phyloP scores from a whole-genome alignment of 2,113 vertebrate species.

The Calidris pygmaea region DNA sequence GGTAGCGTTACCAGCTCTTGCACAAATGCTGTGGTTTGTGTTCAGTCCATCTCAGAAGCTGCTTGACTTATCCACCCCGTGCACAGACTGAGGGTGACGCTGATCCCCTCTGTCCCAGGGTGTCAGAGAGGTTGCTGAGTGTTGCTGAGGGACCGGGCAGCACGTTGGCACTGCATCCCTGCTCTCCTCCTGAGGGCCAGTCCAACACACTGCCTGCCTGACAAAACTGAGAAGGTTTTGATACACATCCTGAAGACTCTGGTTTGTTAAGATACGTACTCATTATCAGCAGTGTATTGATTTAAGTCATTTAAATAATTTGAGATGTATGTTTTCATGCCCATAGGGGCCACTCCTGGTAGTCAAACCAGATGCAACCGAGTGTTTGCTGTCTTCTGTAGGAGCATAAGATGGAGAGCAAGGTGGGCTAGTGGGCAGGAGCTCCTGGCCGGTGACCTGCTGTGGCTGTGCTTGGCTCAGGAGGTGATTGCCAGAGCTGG shows the following conservation, averaged over 20 bases:
- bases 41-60: not conserved
- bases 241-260: not conserved
- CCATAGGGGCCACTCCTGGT: not conserved
- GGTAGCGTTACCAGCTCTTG: not conserved
- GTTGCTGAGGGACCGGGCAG: not conserved
- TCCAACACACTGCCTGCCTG: not conserved
- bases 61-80: not conserved
- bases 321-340: not conserved
- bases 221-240: not conserved
- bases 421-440: not conserved
- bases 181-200: not conserved
- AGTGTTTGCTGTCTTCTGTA: not conserved
- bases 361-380: not conserved
- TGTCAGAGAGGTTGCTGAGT: not conserved
- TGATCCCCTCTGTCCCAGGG: not conserved
- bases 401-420: not conserved
- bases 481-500: not conserved
- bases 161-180: not conserved
- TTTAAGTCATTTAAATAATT: not conserved
- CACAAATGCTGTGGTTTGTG: not conserved
- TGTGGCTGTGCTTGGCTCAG: not conserved
- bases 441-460: not conserved
- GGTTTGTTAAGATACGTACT: not conserved
- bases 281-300: accelerated
- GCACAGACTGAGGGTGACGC: accelerated